A percentile compares a stretch with the other conserved stretches of the same genome.
Conservation (phyloP, 2,888 invertebrate genomes). For the Platycheirus rosarum region DNA sequence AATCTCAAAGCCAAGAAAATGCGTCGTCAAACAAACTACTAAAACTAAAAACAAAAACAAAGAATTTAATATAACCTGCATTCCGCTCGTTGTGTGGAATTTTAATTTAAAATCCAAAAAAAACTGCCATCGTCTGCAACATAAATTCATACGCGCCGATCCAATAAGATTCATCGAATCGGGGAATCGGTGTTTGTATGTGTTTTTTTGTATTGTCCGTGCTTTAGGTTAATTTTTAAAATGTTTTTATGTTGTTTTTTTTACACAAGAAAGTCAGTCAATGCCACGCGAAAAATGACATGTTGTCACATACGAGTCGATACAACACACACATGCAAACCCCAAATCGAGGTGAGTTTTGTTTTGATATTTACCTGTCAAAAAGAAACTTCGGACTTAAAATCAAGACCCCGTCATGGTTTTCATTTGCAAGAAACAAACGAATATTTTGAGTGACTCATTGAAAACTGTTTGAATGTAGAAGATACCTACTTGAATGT, state of each 20-base stretch:
- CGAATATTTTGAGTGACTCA: constrained; percentile 12
- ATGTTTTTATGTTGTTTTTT: constrained; percentile 35
- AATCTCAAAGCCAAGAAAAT: constrained; percentile 34
- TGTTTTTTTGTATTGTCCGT: not conserved
- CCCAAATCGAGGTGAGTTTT: constrained; percentile 53
- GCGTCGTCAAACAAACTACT: constrained; percentile 30
- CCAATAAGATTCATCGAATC: not conserved
- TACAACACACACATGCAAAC: not conserved
- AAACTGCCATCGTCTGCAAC: constrained; percentile 36
- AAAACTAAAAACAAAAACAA: constrained; percentile 20
- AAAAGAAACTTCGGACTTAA: constrained; percentile 15
- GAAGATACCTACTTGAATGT: not conserved
- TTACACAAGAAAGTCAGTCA: constrained; percentile 57
- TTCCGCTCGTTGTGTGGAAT: constrained; percentile 31
- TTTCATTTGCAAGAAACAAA: not conserved
- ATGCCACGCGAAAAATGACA: constrained; percentile 57
- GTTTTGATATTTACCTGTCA: constrained; percentile 40
- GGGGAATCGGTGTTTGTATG: not conserved
- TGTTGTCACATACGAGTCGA: constrained; percentile 32
- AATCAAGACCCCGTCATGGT: constrained; percentile 2
- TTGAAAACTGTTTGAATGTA: not conserved
- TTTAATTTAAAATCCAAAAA: constrained; percentile 23
- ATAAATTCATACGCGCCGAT: not conserved
- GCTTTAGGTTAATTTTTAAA: constrained; percentile 35
- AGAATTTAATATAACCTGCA: constrained; percentile 41